Evolutionary conservation across 2,888 invertebrate genomes (phyloP).

Genomic region (Steinernema scapterisci): DNA sequence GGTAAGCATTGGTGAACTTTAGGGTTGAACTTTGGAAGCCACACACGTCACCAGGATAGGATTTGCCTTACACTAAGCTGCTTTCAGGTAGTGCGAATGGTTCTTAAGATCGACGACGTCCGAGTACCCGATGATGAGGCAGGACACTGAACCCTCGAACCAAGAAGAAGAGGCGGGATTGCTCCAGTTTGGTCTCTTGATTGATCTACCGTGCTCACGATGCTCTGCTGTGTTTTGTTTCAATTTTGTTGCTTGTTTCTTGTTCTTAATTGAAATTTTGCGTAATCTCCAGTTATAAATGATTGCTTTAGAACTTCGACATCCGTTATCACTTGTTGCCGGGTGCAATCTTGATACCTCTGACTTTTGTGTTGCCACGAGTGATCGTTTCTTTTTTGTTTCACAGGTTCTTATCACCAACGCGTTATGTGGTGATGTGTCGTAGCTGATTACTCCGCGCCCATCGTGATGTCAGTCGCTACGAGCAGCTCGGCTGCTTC

Average conservation of each 20-base stretch:
- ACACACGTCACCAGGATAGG: not conserved
- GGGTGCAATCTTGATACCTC: not conserved
- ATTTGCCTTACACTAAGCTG: constrained; percentile 21
- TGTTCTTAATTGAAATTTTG: not conserved
- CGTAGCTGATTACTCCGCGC: constrained; percentile 17
- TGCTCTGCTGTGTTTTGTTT: constrained; percentile 27
- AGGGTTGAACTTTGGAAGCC: too few relatives aligned
- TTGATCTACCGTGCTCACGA: constrained; percentile 25
- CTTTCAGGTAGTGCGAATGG: constrained; percentile 87
- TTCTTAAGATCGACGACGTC: constrained; percentile 97
- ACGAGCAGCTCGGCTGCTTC: constrained; percentile 23
- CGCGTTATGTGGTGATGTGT: not conserved
- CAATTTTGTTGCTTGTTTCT: constrained; percentile 27
- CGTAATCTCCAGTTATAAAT: constrained; percentile 15
- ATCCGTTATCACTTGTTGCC: not conserved
- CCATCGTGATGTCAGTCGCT: constrained; percentile 26
- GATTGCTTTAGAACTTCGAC: not conserved
- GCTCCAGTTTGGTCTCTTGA: constrained; percentile 1
- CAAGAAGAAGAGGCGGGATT: too few relatives aligned
- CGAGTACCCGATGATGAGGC: constrained; percentile 73
- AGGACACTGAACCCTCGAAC: constrained; percentile 35
- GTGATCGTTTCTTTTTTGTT: not conserved
- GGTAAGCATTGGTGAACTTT: constrained; percentile 46
- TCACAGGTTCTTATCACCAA: constrained; percentile 16
- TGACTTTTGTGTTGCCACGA: not conserved